These are phyloP conservation scores for Otus sunia DNA, from an alignment of 2,113 vertebrate species.

Conservation along the genomic window DNA sequence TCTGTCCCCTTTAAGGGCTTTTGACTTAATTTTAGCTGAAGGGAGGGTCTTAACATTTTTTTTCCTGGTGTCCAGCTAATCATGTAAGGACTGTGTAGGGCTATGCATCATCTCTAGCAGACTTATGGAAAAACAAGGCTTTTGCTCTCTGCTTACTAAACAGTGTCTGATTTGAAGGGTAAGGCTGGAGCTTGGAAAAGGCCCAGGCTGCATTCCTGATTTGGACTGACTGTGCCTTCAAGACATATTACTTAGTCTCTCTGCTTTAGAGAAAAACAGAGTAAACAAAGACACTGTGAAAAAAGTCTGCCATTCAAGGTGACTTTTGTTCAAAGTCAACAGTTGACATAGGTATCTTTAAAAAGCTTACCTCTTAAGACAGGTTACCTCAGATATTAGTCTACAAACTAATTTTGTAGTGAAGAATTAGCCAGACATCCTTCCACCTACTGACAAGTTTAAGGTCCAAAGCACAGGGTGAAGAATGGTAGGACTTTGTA, in stretches of 20 bases:
- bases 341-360: background rate
- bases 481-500: background rate
- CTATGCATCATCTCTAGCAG: background rate
- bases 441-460: background rate
- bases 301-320: background rate
- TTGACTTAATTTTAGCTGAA: background rate
- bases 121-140: background rate
- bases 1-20: background rate
- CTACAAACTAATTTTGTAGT: background rate
- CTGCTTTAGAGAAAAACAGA: background rate
- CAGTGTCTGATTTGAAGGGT: background rate
- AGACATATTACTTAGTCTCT: background rate
- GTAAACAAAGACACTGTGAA: background rate
- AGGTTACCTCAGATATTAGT: background rate
- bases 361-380: background rate
- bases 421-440: background rate
- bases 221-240: background rate
- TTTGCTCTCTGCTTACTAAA: background rate
- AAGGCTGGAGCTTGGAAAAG: background rate
- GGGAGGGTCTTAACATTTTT: background rate
- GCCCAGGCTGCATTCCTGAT: background rate
- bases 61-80: background rate
- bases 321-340: background rate
- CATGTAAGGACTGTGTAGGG: background rate
- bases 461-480: background rate